These are phyloP conservation scores for Piscicola geometra DNA, from an alignment of 2,888 invertebrate species.

Conservation along the genomic window DNA sequence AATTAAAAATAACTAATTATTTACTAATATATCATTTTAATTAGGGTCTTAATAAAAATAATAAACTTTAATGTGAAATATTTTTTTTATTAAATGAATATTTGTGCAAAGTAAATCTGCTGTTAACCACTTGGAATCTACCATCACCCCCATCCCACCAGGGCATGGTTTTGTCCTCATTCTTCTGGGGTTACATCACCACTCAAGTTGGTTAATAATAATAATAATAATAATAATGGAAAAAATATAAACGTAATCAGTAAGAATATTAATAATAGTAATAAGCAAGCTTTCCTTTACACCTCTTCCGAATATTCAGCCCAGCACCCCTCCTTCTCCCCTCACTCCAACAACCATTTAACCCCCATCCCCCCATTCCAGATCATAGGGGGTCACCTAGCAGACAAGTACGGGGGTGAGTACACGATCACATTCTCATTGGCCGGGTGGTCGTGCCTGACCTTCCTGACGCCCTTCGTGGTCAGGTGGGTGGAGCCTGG, in stretches of 20 bases:
- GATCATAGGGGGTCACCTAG: conserved; percentile 58
- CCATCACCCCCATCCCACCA: conserved; percentile 38
- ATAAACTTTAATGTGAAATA: not conserved
- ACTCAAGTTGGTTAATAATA: no score
- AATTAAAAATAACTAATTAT: no score
- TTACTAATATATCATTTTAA: no score
- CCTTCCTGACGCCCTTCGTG: conserved; percentile 54
- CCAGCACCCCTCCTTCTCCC: no score
- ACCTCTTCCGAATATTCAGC: no score
- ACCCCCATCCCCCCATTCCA: conserved; percentile 45
- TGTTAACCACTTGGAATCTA: not conserved
- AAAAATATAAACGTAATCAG: no score
- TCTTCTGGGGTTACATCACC: conserved; percentile 71
- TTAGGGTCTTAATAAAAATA: no score
- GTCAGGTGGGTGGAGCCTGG: conserved; percentile 56
- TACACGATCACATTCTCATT: conserved; percentile 64
- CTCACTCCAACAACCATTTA: no score
- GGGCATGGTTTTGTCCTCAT: conserved; percentile 68
- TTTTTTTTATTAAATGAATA: not conserved
- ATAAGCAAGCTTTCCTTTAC: no score
- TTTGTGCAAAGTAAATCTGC: not conserved
- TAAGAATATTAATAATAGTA: no score
- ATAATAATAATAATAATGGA: no score
- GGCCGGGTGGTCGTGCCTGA: conserved; percentile 56
- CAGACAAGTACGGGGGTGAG: conserved; percentile 64